Conservation (phyloP, 2,888 invertebrate species). For the Leucophenga montana region DNA sequence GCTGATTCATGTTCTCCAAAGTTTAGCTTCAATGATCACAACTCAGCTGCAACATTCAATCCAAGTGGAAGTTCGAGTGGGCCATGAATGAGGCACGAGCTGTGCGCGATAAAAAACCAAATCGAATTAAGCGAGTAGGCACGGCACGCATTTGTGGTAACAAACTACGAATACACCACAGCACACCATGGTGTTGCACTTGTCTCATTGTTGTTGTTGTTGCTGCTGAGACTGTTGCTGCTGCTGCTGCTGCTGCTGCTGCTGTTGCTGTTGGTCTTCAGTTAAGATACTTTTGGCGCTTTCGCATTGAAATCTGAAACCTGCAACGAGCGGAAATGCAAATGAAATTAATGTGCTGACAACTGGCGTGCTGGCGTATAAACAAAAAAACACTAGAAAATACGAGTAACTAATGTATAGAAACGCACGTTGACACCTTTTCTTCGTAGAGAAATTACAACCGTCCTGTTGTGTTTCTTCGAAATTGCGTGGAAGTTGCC, state of each 20-base stretch:
- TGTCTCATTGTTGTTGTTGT: slow-evolving; percentile 31
- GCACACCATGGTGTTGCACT: slow-evolving; percentile 18
- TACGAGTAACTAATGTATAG: not conserved
- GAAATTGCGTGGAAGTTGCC: not conserved
- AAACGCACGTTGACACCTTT: slow-evolving; percentile 27
- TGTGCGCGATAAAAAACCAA: not conserved
- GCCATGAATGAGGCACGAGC: slow-evolving; percentile 24
- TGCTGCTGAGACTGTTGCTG: slow-evolving; percentile 24
- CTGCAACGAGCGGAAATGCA: slow-evolving; percentile 65
- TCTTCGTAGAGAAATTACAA: slow-evolving; percentile 1
- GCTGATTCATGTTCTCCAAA: slow-evolving; percentile 42
- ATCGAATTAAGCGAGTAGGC: slow-evolving; percentile 52
- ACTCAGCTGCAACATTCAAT: slow-evolving; percentile 32
- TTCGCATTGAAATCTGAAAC: slow-evolving; percentile 57
- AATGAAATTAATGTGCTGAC: slow-evolving; percentile 57
- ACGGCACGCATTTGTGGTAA: slow-evolving; percentile 65
- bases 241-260: slow-evolving; percentile 17
- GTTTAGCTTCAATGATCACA: slow-evolving; percentile 23
- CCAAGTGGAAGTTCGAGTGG: slow-evolving; percentile 25
- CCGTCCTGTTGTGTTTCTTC: not conserved
- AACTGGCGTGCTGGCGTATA: slow-evolving; percentile 4
- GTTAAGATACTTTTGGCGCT: not conserved
- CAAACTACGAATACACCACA: slow-evolving; percentile 53
- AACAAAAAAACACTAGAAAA: not conserved
- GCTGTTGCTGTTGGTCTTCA: slow-evolving; percentile 1